These are phyloP conservation scores for Nibea albiflora DNA, from an alignment of 2,113 vertebrate species.

Conservation along the genomic window DNA sequence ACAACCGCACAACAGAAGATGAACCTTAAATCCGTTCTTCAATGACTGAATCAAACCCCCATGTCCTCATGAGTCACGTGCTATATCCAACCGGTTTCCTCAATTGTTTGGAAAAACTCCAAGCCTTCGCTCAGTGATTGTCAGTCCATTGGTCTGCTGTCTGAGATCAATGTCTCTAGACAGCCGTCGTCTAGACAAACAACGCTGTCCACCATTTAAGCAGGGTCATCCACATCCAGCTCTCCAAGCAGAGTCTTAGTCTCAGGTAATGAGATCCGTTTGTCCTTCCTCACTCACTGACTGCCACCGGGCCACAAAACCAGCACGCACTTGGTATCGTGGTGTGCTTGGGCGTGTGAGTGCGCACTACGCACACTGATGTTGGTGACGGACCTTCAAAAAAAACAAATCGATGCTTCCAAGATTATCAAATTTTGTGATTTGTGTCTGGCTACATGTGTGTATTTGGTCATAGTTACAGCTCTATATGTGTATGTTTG, in stretches of 20 bases:
- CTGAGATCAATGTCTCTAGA: constrained; percentile 67
- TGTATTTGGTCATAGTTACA: background rate
- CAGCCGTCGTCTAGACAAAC: constrained; percentile 59
- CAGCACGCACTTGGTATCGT: constrained; percentile 28
- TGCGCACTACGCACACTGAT: background rate
- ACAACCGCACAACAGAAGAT: background rate
- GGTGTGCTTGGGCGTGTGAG: background rate
- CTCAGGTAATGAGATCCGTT: constrained; percentile 64
- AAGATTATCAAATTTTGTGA: background rate
- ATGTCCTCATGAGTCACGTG: background rate
- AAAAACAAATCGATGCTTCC: constrained; percentile 25
- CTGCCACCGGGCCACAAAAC: constrained; percentile 37
- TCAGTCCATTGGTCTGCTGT: constrained; percentile 46
- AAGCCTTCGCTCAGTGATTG: constrained; percentile 38
- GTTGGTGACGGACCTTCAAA: background rate
- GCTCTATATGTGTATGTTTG: constrained; percentile 29
- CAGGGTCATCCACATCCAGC: constrained; percentile 53
- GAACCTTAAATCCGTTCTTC: background rate
- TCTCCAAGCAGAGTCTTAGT: constrained; percentile 54
- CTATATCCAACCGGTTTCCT: constrained; percentile 12
- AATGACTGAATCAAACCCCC: background rate
- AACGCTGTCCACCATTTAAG: constrained; percentile 55
- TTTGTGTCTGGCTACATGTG: background rate
- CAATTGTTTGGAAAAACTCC: constrained; percentile 37
- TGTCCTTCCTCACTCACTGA: constrained; percentile 50